phyloP scores from a whole-genome alignment of 2,113 vertebrate genomes.

The Sphaerodactylus townsendi region DNA sequence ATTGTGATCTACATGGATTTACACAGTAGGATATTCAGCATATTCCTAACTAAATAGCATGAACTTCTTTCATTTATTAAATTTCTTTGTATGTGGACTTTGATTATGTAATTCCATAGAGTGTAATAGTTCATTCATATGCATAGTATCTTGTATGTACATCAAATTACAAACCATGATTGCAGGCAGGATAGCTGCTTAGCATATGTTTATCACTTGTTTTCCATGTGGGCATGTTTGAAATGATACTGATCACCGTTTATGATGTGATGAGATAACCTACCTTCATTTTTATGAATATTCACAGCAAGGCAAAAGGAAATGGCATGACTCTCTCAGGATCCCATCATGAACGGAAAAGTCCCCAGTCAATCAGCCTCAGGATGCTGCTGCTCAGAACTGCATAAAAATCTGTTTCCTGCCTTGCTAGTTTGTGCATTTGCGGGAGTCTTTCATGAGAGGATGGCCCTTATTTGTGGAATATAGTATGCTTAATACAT shows the following conservation, averaged over 20 bases:
- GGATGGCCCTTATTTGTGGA: conserved; percentile 10
- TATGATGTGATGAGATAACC: background rate
- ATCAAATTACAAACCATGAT: background rate
- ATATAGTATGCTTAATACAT: background rate
- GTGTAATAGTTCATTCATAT: background rate
- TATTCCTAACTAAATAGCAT: conserved; percentile 8
- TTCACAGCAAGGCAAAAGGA: conserved; percentile 41
- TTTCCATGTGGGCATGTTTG: fast-evolving
- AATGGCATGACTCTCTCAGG: conserved; percentile 40
- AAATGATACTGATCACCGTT: conserved; percentile 22
- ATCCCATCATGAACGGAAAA: conserved; percentile 34
- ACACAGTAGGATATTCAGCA: conserved; percentile 9
- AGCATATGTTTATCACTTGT: background rate
- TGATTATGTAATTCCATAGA: background rate
- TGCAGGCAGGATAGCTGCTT: background rate
- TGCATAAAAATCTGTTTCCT: conserved; percentile 39
- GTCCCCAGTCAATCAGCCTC: conserved; percentile 42
- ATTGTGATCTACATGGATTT: conserved; percentile 11
- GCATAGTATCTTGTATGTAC: background rate
- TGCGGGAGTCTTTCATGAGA: conserved; percentile 17
- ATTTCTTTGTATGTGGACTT: background rate
- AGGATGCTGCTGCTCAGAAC: conserved; percentile 20
- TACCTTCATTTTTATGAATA: conserved; percentile 40
- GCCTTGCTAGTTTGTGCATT: background rate
- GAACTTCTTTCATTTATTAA: conserved; percentile 14